Evolutionary conservation across 2,888 invertebrate species (phyloP).

Genomic region (Scelioninae gen. 2): DNA sequence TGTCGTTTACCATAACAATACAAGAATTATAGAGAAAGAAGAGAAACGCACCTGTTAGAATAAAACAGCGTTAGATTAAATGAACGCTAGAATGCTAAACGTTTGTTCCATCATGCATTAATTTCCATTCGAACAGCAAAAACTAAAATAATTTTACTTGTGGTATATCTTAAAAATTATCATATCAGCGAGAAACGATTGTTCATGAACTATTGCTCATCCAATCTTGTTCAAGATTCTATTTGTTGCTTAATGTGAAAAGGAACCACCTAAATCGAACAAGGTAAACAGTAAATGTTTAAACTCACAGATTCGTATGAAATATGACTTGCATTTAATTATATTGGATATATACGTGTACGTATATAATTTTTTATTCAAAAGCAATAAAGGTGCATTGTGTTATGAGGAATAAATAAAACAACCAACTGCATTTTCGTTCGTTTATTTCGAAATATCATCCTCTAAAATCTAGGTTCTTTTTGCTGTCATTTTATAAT

Average conservation of each 20-base stretch:
- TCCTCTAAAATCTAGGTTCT: conserved; percentile 58
- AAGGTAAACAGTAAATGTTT: neutral
- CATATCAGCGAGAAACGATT: conserved; percentile 29
- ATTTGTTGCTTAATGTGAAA: too few species aligned
- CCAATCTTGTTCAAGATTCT: conserved; percentile 5
- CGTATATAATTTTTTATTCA: too few species aligned
- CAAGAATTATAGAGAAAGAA: conserved; percentile 54
- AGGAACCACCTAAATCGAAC: too few species aligned
- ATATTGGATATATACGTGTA: too few species aligned
- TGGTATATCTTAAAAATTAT: conserved; percentile 34
- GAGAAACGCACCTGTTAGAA: conserved; percentile 52
- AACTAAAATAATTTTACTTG: conserved; percentile 45
- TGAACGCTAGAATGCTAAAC: conserved; percentile 46
- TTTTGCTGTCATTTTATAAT: conserved; percentile 34
- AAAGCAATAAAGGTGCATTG: neutral
- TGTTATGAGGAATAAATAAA: conserved; percentile 22
- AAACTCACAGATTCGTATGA: too few species aligned
- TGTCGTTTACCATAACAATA: conserved; percentile 56
- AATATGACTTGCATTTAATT: neutral
- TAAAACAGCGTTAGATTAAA: conserved; percentile 55
- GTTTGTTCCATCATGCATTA: conserved; percentile 50
- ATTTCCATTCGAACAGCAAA: conserved; percentile 28
- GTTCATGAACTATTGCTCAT: conserved; percentile 14
- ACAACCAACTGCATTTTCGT: conserved; percentile 39
- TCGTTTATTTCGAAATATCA: conserved; percentile 58